phyloP scores from a whole-genome alignment of 2,113 vertebrate species.

The Onychorhynchus coronatus region DNA sequence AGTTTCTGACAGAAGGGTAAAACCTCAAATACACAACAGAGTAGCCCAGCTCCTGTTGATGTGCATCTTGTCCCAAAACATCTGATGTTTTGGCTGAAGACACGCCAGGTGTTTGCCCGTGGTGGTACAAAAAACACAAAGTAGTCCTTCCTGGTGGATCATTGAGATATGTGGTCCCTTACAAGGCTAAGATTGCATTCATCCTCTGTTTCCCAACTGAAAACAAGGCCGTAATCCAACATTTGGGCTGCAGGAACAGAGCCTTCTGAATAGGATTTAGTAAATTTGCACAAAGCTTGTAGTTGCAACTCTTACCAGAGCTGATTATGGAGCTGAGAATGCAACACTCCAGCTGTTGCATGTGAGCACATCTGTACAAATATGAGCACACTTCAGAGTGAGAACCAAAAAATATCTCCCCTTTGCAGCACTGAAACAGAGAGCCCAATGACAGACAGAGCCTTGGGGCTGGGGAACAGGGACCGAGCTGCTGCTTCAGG shows the following conservation, averaged over 20 bases:
- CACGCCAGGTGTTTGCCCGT: neutral
- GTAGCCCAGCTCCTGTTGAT: neutral
- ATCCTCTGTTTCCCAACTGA: neutral
- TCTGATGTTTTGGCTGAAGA: neutral
- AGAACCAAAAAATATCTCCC: neutral
- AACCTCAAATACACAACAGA: neutral
- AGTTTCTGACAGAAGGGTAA: neutral
- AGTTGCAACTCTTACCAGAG: neutral
- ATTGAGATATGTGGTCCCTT: neutral
- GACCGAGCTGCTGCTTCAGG: neutral
- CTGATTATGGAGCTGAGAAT: neutral
- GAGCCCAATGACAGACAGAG: neutral
- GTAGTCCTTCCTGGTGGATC: neutral
- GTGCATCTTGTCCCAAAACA: neutral
- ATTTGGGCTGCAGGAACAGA: neutral
- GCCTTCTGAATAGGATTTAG: neutral
- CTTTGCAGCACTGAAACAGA: neutral
- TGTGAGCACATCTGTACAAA: neutral
- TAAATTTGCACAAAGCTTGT: neutral
- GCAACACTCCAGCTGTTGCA: neutral
- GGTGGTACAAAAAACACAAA: neutral
- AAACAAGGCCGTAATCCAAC: neutral
- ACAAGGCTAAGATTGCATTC: neutral
- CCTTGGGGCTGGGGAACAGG: neutral
- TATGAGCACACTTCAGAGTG: accelerated